Percentiles rank a stretch among this genome's conserved stretches.
Conservation (phyloP, 2,113 vertebrate species). For the Cryptoleucopteryx plumbea region DNA sequence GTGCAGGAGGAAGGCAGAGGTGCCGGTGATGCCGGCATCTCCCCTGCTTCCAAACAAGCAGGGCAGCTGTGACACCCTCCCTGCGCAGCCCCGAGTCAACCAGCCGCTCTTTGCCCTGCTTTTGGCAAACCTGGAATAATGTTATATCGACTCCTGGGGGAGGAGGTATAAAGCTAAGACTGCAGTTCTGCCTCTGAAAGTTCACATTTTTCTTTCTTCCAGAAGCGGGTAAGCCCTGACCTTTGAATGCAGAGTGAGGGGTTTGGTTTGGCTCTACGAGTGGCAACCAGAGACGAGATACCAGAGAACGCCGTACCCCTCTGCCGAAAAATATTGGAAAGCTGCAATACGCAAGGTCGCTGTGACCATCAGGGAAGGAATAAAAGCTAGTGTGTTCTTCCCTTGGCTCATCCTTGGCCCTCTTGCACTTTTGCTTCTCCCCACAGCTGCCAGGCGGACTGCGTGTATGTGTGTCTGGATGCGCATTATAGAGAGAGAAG, state of each 20-base stretch:
- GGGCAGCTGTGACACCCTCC: neutral
- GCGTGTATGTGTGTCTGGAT: neutral
- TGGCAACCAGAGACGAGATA: neutral
- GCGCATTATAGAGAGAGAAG: accelerated
- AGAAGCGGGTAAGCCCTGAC: neutral
- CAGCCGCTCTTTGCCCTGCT: neutral
- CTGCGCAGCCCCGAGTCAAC: neutral
- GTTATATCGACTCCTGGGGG: neutral
- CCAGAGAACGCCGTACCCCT: neutral
- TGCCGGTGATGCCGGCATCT: neutral
- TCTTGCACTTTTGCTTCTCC: neutral
- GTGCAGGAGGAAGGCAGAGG: neutral
- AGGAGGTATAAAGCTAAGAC: neutral
- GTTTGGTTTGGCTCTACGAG: neutral
- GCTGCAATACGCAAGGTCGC: neutral
- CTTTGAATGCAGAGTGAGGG: neutral
- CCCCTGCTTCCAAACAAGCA: neutral
- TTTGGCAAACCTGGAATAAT: neutral
- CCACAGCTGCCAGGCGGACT: neutral
- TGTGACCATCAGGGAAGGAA: neutral
- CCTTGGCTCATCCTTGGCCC: neutral
- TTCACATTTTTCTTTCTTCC: neutral
- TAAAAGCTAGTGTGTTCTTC: neutral
- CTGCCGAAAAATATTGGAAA: neutral
- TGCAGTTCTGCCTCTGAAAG: neutral